phyloP scores from a whole-genome alignment of 1,140 invertebrate genomes.

The Brachionus rotundiformis region DNA sequence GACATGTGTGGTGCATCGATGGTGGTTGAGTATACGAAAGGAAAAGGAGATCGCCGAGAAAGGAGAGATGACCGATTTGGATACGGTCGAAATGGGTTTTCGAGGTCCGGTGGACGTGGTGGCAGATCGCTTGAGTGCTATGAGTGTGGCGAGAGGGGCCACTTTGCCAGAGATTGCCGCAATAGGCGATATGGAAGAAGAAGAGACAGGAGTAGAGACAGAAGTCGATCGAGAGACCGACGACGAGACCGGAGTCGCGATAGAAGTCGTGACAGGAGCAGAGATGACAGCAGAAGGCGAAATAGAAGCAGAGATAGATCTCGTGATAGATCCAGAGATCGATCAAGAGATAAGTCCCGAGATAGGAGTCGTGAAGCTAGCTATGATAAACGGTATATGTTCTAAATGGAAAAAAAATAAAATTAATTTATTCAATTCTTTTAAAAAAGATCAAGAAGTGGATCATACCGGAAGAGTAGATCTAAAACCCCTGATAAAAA shows the following conservation, averaged over 20 bases:
- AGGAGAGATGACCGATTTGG: conserved; percentile 5
- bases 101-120: conserved; percentile 3
- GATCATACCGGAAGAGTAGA: not conserved
- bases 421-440: not conserved
- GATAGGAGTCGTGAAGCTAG: not conserved
- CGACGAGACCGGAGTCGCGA: conserved; percentile 4
- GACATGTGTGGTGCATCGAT: conserved; percentile 49
- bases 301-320: not conserved
- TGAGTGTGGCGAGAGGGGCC: conserved; percentile 45
- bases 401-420: not conserved
- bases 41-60: conserved; percentile 30
- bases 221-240: conserved; percentile 6
- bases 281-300: not conserved
- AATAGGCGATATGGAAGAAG: conserved; percentile 37
- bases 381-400: not conserved
- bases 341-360: not conserved
- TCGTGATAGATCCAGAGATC: not conserved
- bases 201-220: conserved; percentile 6
- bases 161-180: conserved; percentile 50
- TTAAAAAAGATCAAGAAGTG: not conserved
- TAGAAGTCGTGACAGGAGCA: not conserved
- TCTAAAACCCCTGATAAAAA: not conserved
- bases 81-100: conserved; percentile 38
- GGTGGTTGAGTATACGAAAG: conserved; percentile 40
- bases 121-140: conserved; percentile 45